A percentile compares a stretch with the other conserved stretches of the same genome.
phyloP scores from a whole-genome alignment of 1,140 invertebrate genomes.

The Anoplolepis gracilipes region DNA sequence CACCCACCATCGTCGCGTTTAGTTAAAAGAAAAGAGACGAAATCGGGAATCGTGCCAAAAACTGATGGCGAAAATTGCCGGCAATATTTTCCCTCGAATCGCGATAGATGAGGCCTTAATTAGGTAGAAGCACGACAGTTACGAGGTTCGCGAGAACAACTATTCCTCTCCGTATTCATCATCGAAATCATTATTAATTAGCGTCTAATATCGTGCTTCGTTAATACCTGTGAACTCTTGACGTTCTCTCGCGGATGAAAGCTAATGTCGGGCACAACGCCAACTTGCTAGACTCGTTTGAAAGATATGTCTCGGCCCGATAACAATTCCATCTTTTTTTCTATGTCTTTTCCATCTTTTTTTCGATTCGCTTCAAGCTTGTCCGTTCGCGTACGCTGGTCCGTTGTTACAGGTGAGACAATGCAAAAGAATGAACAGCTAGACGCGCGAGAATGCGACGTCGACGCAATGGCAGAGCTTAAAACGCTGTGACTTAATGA shows the following conservation, averaged over 20 bases:
- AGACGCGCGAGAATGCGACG: conserved; percentile 4
- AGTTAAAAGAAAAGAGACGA: background rate
- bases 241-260: background rate
- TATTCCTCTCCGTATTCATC: conserved; percentile 29
- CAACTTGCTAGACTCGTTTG: conserved; percentile 32
- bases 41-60: conserved; percentile 45
- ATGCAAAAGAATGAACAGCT: conserved; percentile 10
- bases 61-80: conserved; percentile 9
- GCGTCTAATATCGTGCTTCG: conserved; percentile 68
- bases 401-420: conserved; percentile 48
- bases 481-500: conserved; percentile 31
- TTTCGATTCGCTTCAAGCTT: conserved; percentile 12
- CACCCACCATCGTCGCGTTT: conserved; percentile 13
- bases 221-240: conserved; percentile 51
- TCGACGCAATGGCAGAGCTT: conserved; percentile 8
- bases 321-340: conserved; percentile 63
- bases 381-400: conserved; percentile 7
- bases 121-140: conserved; percentile 41
- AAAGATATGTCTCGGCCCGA: conserved; percentile 43
- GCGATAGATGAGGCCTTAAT: conserved; percentile 53
- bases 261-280: conserved; percentile 44
- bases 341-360: conserved; percentile 31
- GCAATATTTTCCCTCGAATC: conserved; percentile 17
- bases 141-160: background rate
- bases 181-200: conserved; percentile 70